A percentile compares a stretch with the other conserved stretches of the same genome.
Evolutionary conservation across 2,797 vertebrate species (phyloP).

Genomic region (Gorsachius magnificus): DNA sequence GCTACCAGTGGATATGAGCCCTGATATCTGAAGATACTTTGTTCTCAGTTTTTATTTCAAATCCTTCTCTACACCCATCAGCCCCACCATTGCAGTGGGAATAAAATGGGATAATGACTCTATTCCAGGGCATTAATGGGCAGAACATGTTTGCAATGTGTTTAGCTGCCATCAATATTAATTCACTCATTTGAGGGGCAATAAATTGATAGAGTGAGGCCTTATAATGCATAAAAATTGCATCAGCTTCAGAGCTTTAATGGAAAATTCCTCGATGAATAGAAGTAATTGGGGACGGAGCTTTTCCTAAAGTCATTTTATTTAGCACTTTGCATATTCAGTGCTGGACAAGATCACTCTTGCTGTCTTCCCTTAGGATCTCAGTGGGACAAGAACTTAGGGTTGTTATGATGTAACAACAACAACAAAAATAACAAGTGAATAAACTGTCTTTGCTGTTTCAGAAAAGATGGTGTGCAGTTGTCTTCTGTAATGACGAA

Average conservation of each 20-base stretch:
- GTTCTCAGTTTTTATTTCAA: background rate
- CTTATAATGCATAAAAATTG: conserved; percentile 59
- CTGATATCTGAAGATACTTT: background rate
- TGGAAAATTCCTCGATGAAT: conserved; percentile 13
- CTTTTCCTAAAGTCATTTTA: background rate
- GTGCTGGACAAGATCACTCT: background rate
- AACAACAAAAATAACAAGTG: background rate
- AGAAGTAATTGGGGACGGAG: background rate
- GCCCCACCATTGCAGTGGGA: background rate
- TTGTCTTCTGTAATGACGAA: background rate
- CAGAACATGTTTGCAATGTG: conserved; percentile 57
- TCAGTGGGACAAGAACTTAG: background rate
- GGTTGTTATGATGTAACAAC: background rate
- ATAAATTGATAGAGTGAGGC: conserved; percentile 55
- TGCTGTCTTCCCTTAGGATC: background rate
- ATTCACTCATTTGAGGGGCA: conserved; percentile 40
- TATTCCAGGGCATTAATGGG: conserved; percentile 22
- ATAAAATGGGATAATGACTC: conserved; percentile 24
- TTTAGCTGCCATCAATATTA: conserved; percentile 61
- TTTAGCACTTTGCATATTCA: background rate
- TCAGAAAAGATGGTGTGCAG: background rate
- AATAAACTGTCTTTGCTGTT: background rate
- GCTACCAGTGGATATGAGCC: background rate
- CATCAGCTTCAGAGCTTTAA: background rate
- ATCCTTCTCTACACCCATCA: background rate